Evolutionary conservation across 64 coral and sea anemone genomes (phyloP).

Genomic region (Stylophora pistillata): DNA sequence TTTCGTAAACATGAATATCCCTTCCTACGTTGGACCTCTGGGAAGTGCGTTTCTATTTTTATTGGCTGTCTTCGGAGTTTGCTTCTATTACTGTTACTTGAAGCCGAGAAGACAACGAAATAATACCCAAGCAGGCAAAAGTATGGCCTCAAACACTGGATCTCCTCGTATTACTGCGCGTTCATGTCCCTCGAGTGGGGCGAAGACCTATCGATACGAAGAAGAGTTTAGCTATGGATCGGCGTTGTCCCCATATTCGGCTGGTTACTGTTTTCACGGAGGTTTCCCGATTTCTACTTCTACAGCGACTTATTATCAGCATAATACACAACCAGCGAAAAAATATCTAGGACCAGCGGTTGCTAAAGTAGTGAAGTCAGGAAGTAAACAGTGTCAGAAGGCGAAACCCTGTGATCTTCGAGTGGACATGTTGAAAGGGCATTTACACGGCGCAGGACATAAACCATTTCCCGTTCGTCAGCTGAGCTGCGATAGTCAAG

Average conservation of each 20-base stretch:
- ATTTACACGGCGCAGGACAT: neutral
- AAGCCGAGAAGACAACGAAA: conserved; percentile 24
- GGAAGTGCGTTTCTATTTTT: conserved; percentile 17
- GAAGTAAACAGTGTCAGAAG: neutral
- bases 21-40: conserved; percentile 23
- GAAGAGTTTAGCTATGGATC: conserved; percentile 20
- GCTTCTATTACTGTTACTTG: conserved; percentile 33
- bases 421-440: conserved; percentile 5
- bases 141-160: neutral
- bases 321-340: neutral
- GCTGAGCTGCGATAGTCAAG: neutral
- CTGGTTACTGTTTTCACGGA: conserved; percentile 40
- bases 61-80: conserved; percentile 7
- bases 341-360: conserved; percentile 7
- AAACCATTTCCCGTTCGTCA: conserved; percentile 17
- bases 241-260: neutral
- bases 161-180: neutral
- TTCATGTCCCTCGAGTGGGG: neutral
- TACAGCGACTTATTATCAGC: conserved; percentile 1
- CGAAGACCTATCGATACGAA: neutral
- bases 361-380: neutral
- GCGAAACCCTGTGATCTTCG: neutral
- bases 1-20: conserved; percentile 15
- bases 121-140: neutral
- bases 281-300: conserved; percentile 18